These are phyloP conservation scores for Typhlichthys eigenmanni DNA, from an alignment of 2,797 vertebrate species.

Conservation along the genomic window DNA sequence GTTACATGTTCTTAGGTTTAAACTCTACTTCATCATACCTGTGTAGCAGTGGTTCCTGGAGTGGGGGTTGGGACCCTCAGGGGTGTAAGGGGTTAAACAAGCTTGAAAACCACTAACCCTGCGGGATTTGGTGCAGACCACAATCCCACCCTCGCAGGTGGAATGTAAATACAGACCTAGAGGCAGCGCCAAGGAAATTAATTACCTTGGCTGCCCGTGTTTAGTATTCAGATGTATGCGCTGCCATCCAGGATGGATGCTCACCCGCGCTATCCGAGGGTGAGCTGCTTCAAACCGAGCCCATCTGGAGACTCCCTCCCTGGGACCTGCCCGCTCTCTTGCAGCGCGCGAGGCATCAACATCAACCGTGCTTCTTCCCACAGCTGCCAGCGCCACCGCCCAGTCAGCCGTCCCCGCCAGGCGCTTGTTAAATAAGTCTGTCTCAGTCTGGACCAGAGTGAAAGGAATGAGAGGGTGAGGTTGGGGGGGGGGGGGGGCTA, in stretches of 20 bases:
- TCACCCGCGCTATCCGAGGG: constrained; percentile 58
- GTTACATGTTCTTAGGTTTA: no score
- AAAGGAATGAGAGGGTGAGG: constrained; percentile 59
- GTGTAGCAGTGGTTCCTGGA: no score
- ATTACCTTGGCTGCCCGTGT: constrained; percentile 52
- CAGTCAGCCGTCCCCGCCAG: constrained; percentile 25
- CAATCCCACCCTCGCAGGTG: constrained; percentile 24
- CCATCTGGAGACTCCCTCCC: constrained; percentile 74
- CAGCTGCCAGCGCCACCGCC: constrained; percentile 59
- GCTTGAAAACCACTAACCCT: neutral
- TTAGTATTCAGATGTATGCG: constrained; percentile 70
- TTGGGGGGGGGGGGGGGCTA: constrained; percentile 40
- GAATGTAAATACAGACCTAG: constrained; percentile 51
- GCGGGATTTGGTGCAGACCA: neutral
- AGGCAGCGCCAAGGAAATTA: constrained; percentile 57
- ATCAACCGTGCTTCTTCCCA: constrained; percentile 55
- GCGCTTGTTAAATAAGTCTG: constrained; percentile 70
- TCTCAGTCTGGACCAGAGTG: constrained; percentile 53
- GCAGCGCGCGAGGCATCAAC: constrained; percentile 51
- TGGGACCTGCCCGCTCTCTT: constrained; percentile 69
- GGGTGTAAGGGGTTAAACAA: neutral
- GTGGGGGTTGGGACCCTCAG: no score
- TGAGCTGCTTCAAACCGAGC: constrained; percentile 70
- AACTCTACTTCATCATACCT: no score
- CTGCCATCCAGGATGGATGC: constrained; percentile 53